phyloP scores from a whole-genome alignment of 2,797 vertebrate genomes.

The Echeneis naucrates region DNA sequence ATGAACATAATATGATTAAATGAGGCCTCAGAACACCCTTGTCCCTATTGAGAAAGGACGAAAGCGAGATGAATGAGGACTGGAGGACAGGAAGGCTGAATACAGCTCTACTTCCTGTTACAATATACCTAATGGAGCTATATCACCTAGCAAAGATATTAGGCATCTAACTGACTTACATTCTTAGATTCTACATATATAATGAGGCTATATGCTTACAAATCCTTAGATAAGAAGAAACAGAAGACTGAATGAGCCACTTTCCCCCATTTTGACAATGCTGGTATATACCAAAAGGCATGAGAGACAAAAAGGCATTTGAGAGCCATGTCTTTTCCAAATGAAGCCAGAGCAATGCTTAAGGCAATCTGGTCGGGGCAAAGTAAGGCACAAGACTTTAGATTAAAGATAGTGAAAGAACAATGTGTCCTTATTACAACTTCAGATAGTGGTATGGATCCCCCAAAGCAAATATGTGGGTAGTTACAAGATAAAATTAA shows the following conservation, averaged over 20 bases:
- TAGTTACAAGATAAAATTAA: slow-evolving; percentile 29
- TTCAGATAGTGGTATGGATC: slow-evolving; percentile 75
- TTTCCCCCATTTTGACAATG: slow-evolving; percentile 45
- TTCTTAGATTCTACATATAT: slow-evolving; percentile 75
- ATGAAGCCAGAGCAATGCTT: slow-evolving; percentile 52
- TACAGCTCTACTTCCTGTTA: slow-evolving; percentile 55
- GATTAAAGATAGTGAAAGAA: slow-evolving; percentile 29
- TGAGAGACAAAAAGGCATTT: slow-evolving; percentile 1
- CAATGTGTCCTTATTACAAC: slow-evolving; percentile 29
- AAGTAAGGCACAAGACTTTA: slow-evolving; percentile 75
- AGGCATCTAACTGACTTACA: slow-evolving; percentile 73
- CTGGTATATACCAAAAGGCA: slow-evolving; percentile 63
- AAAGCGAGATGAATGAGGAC: slow-evolving; percentile 41
- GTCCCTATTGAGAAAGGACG: slow-evolving; percentile 28
- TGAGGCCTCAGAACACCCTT: slow-evolving; percentile 49
- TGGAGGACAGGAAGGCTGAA: slow-evolving; percentile 56
- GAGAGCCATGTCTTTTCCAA: slow-evolving; percentile 26
- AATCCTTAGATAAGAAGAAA: slow-evolving; percentile 49
- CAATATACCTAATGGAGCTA: slow-evolving; percentile 71
- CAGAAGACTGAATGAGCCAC: slow-evolving; percentile 61
- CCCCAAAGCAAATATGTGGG: slow-evolving; percentile 49
- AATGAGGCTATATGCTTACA: slow-evolving; percentile 68
- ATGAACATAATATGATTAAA: slow-evolving; percentile 75
- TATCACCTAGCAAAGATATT: slow-evolving; percentile 69
- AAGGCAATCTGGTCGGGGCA: slow-evolving; percentile 54